Conservation (phyloP, 1,140 invertebrate genomes). For the Drosophila cardini region DNA sequence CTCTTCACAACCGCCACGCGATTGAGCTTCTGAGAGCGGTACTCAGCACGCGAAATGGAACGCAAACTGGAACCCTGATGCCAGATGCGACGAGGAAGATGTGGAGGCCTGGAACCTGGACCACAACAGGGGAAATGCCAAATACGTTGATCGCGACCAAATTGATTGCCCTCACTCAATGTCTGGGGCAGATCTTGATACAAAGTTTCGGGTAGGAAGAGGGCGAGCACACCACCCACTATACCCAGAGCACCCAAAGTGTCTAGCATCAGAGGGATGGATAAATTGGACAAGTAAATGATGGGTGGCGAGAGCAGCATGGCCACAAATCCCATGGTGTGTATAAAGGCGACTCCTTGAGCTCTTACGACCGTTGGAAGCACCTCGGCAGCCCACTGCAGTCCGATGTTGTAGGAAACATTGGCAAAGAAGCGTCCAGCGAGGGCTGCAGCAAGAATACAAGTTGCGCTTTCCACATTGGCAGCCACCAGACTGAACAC, state of each 20-base stretch:
- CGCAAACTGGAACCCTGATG: slow-evolving; percentile 63
- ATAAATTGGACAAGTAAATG: slow-evolving; percentile 90
- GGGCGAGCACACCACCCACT: slow-evolving; percentile 89
- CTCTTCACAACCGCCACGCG: slow-evolving; percentile 26
- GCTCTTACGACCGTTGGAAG: slow-evolving; percentile 94
- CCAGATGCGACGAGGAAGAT: slow-evolving; percentile 3
- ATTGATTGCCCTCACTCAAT: slow-evolving; percentile 92
- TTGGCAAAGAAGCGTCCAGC: slow-evolving; percentile 93
- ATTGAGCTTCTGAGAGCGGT: slow-evolving; percentile 77
- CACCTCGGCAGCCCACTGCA: slow-evolving; percentile 94
- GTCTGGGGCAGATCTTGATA: slow-evolving; percentile 93
- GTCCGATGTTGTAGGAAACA: slow-evolving; percentile 94
- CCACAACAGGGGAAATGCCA: slow-evolving; percentile 91
- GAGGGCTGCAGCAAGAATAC: slow-evolving; percentile 90
- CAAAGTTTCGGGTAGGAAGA: slow-evolving; percentile 93
- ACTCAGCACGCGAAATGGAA: slow-evolving; percentile 86
- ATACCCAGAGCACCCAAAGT: slow-evolving; percentile 91
- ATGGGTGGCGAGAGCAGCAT: slow-evolving; percentile 93
- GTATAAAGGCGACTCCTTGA: slow-evolving; percentile 92
- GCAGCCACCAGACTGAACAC: slow-evolving; percentile 91
- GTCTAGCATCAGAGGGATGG: slow-evolving; percentile 89
- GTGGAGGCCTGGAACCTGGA: slow-evolving; percentile 1
- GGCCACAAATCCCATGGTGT: slow-evolving; percentile 94
- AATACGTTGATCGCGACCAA: slow-evolving; percentile 90
- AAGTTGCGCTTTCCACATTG: slow-evolving; percentile 87